Conservation (phyloP, 2,113 vertebrate species). For the Haplochromis vanheusdeni region DNA sequence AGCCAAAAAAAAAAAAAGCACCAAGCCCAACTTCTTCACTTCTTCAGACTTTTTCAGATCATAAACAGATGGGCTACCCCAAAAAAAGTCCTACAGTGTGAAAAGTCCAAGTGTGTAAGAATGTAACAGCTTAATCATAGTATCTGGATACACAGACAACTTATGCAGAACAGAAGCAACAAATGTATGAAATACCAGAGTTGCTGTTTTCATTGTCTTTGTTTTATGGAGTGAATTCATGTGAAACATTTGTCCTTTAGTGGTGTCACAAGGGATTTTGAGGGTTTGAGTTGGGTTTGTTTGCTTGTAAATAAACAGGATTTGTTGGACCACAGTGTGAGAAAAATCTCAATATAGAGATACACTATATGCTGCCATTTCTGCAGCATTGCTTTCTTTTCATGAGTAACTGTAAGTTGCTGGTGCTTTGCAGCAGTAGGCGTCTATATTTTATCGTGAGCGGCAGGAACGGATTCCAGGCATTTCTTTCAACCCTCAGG, state of each 20-base stretch:
- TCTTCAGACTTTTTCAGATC: background rate
- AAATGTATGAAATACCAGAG: background rate
- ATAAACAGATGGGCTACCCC: background rate
- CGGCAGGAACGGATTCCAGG: background rate
- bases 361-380: background rate
- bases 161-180: background rate
- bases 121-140: constrained; percentile 13
- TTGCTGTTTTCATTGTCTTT: background rate
- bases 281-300: background rate
- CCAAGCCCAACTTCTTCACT: background rate
- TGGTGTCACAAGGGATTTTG: background rate
- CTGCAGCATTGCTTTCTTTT: background rate
- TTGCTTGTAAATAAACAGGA: background rate
- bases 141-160: background rate
- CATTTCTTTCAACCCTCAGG: background rate
- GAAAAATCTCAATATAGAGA: background rate
- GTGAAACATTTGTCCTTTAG: background rate
- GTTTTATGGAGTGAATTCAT: background rate
- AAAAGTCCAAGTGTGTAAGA: background rate
- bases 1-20: background rate
- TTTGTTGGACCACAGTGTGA: background rate
- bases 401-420: background rate
- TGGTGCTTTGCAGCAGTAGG: background rate
- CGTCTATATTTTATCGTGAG: background rate
- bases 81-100: background rate